These are phyloP conservation scores for fruit fly (Drosophila melanogaster) DNA, from an alignment of 1,140 invertebrate species.

Conservation along the genomic window Release_6_plus_ISO1_MT NT_037436.4:3563501-3564000, in stretches of 20 bases:
- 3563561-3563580: constrained; percentile 66
- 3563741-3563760: too few relatives aligned
- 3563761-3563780: neutral
- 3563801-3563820: constrained; percentile 64
- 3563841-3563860: constrained; percentile 17
- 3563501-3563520: constrained; percentile 53
- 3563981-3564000: constrained; percentile 7
- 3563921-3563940: constrained; percentile 46
- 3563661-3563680: too few relatives aligned
- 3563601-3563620: neutral
- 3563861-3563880: constrained; percentile 59
- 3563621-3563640: too few relatives aligned
- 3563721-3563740: too few relatives aligned
- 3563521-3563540: constrained; percentile 65
- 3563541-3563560: constrained; percentile 51
- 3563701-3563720: too few relatives aligned
- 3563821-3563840: constrained; percentile 34
- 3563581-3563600: neutral
- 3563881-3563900: constrained; percentile 79
- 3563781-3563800: constrained; percentile 18
- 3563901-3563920: constrained; percentile 78
- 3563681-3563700: too few relatives aligned
- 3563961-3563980: constrained; percentile 18
- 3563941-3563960: constrained; percentile 41
- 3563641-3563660: too few relatives aligned